A percentile compares a stretch with the other conserved stretches of the same genome.
Conservation (phyloP, 2,113 vertebrate species). For the Ovis aries region ARS-UI_Ramb_v3.0 NC_056058.1:81542501-81543000, state of each 20-base stretch:
- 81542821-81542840: neutral
- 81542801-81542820: neutral
- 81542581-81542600: neutral
- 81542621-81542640: neutral
- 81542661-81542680: neutral
- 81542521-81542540: neutral
- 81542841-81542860: neutral
- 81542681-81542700: neutral
- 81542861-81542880: neutral
- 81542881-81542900: neutral
- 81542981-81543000: neutral
- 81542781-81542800: neutral
- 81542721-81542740: neutral
- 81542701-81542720: neutral
- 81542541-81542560: neutral
- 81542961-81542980: neutral
- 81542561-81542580: neutral
- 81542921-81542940: neutral
- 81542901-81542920: neutral
- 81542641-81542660: neutral
- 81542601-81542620: neutral
- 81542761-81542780: neutral
- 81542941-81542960: neutral
- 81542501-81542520: neutral
- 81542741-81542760: neutral